phyloP scores from a whole-genome alignment of 2,113 vertebrate genomes.

The Hemichromis elongatus region DNA sequence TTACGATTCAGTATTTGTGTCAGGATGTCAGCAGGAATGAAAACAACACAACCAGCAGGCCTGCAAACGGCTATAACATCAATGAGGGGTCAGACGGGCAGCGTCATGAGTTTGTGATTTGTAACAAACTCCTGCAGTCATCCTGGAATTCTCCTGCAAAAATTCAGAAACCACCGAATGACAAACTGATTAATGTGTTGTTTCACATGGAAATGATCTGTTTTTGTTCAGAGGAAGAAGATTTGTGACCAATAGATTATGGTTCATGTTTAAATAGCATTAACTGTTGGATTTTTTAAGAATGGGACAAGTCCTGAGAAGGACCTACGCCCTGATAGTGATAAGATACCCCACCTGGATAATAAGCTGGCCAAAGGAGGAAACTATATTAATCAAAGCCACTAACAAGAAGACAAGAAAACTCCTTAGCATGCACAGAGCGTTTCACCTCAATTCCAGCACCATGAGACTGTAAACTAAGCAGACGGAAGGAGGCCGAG shows the following conservation, averaged over 20 bases:
- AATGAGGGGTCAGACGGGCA: no score
- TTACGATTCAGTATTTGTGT: neutral
- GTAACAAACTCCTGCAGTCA: no score
- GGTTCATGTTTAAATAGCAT: neutral
- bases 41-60: no score
- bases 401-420: neutral
- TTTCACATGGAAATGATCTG: neutral
- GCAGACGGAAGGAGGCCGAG: neutral
- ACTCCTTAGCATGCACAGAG: neutral
- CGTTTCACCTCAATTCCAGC: neutral
- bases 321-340: no score
- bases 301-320: no score
- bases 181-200: no score
- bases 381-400: neutral
- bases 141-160: no score
- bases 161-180: neutral
- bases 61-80: no score
- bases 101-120: neutral
- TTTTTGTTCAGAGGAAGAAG: neutral
- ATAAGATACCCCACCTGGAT: no score
- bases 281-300: neutral
- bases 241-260: neutral
- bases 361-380: neutral
- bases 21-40: no score
- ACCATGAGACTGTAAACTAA: rapidly evolving